phyloP scores from a whole-genome alignment of 2,888 invertebrate genomes.

The Acleris sparsana region DNA sequence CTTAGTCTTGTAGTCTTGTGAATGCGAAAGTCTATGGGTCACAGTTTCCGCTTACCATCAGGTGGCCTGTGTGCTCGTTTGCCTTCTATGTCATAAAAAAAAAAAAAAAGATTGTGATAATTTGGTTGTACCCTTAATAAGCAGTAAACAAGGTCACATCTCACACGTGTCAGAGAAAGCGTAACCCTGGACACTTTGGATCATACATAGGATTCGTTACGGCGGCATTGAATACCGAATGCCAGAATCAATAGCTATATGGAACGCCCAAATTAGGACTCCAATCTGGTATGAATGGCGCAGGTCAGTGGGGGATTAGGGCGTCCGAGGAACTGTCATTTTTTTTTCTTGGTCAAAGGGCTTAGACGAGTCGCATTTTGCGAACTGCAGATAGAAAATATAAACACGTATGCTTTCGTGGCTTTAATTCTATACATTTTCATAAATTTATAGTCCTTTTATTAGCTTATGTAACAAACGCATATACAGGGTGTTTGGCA shows the following conservation, averaged over 20 bases:
- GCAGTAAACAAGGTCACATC: too few species aligned
- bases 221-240: constrained; percentile 17
- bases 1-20: too few species aligned
- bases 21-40: too few species aligned
- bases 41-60: too few species aligned
- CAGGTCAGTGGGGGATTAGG: neutral
- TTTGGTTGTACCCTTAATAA: neutral
- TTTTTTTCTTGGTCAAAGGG: neutral
- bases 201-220: constrained; percentile 31
- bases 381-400: neutral
- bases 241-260: constrained; percentile 21
- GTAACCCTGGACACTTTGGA: constrained; percentile 18
- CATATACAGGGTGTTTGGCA: too few species aligned
- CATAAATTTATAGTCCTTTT: neutral
- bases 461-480: too few species aligned
- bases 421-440: neutral
- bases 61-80: too few species aligned
- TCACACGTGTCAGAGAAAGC: constrained; percentile 20
- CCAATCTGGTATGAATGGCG: constrained; percentile 22
- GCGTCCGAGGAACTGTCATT: constrained; percentile 4
- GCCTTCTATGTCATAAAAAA: too few species aligned
- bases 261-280: constrained; percentile 33
- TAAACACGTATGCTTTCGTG: neutral
- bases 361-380: neutral
- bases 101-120: too few species aligned